Base-by-base conservation (phyloP, 2,888 invertebrate species). In the Melanchra persicariae region DNA sequence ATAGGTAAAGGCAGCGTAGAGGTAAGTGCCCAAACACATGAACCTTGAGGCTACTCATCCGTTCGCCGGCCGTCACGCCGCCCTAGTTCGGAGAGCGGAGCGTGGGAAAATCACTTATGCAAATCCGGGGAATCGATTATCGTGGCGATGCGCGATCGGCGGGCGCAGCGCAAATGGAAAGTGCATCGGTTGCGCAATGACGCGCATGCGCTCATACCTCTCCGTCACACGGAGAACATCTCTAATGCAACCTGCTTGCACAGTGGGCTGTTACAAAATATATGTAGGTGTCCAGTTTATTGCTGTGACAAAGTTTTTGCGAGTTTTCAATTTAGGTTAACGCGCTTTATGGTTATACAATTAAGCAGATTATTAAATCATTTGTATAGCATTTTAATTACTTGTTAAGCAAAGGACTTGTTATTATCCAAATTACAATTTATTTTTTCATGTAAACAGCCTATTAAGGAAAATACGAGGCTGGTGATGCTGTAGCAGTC, bases 41-140 rank as follows among this genome's bases (percentile, higher is more conserved):
- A 92, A 91, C 93, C 95, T 94, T 93, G 94, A 93, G 90, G 86
- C 86, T 87, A 89, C 88, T 83, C 91, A 93, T 93, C 93, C 94
- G 88, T 87, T 94, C 93, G 92, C 91, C 85, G 90, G 85, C 91
- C 92, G 90, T 92, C 93, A 91, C 90, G 90, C 84, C 90, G 93
- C 90, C 92, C 93, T 87, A 93, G 89, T 90, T 94, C 87, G 89
- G 93, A 90, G 93, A 93, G 89, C 91, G 93, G 92, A 91, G 87
- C 94, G 95, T 94, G 95, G 94, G 95, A 95, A 94, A 90, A 92
- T 88, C 91, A 91, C 91, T 94, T 93, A 94, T 93, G 93, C 90
- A 92, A 93, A 94, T 94, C 91, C 89, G 89, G 90, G 92, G 94
- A 93, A 94, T 94, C 93, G 94, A 95, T 95, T 94, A 95, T 92